Evolutionary conservation across 2,888 invertebrate genomes (phyloP).

Genomic region (Eugnorisma glareosa): DNA sequence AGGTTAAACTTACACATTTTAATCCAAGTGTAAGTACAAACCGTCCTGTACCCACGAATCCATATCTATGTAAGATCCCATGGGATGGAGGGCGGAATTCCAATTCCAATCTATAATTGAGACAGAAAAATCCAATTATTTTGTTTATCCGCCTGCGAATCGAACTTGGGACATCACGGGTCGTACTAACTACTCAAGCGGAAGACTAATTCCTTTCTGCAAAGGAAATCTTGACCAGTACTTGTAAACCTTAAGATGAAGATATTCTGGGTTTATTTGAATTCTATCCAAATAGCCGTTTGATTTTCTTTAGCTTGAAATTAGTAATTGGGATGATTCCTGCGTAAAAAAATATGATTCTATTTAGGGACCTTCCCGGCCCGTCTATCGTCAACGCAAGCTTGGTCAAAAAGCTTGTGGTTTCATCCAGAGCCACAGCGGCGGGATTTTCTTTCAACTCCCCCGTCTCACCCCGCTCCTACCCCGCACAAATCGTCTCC

Average conservation of each 20-base stretch:
- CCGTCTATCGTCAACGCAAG: too few relatives aligned
- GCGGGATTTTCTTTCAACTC: too few relatives aligned
- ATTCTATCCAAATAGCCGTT: not conserved
- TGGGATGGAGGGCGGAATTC: conserved; percentile 27
- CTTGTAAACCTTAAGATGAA: not conserved
- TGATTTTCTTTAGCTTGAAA: not conserved
- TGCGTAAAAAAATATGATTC: too few relatives aligned
- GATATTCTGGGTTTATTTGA: conserved; percentile 1
- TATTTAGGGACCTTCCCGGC: too few relatives aligned
- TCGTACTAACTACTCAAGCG: conserved; percentile 5
- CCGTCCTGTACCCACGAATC: not conserved
- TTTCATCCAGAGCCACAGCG: too few relatives aligned
- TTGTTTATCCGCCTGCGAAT: conserved; percentile 51
- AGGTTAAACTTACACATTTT: not conserved
- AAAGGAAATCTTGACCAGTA: conserved; percentile 10
- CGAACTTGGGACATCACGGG: conserved; percentile 24
- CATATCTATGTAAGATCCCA: conserved; percentile 27
- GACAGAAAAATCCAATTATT: conserved; percentile 62
- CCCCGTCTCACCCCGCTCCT: too few relatives aligned
- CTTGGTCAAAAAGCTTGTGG: too few relatives aligned
- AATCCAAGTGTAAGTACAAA: not conserved
- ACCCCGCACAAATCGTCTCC: too few relatives aligned
- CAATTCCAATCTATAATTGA: conserved; percentile 52
- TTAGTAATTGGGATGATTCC: too few relatives aligned
- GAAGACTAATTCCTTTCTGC: conserved; percentile 26